Conservation (phyloP, 2,797 vertebrate species). For the Pangasius krempfi region DNA sequence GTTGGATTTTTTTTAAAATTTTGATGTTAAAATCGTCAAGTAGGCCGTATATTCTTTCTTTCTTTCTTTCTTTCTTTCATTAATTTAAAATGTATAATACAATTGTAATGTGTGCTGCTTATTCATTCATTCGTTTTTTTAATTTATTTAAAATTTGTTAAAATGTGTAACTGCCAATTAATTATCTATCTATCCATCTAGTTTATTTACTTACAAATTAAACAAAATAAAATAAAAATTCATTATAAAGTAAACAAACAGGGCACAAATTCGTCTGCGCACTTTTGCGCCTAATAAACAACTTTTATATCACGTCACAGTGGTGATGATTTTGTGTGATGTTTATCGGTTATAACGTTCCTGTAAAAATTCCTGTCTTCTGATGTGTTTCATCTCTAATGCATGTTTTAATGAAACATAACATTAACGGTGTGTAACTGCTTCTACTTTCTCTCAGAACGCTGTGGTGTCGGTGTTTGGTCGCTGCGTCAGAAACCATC, state of each 20-base stretch:
- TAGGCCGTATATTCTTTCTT: background rate
- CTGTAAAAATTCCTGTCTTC: background rate
- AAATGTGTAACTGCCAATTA: background rate
- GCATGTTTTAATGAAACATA: background rate
- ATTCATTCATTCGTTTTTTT: background rate
- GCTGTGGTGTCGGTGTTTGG: background rate
- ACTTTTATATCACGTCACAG: background rate
- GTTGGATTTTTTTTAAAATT: background rate
- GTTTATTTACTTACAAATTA: too few species aligned
- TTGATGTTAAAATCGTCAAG: background rate
- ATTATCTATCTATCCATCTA: background rate
- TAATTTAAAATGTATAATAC: background rate
- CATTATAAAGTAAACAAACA: background rate
- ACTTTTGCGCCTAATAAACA: background rate
- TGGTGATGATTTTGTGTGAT: background rate
- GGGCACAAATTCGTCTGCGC: background rate
- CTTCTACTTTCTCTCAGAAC: background rate
- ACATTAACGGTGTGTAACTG: background rate
- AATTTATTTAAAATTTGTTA: background rate
- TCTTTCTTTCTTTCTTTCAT: background rate
- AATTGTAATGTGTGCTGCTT: background rate
- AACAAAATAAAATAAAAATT: too few species aligned
- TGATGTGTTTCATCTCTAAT: background rate
- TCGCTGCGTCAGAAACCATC: constrained; percentile 13
- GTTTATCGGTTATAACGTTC: background rate